Base-by-base conservation (phyloP, 2,113 vertebrate species). In the Dolichotis patagonum region DNA sequence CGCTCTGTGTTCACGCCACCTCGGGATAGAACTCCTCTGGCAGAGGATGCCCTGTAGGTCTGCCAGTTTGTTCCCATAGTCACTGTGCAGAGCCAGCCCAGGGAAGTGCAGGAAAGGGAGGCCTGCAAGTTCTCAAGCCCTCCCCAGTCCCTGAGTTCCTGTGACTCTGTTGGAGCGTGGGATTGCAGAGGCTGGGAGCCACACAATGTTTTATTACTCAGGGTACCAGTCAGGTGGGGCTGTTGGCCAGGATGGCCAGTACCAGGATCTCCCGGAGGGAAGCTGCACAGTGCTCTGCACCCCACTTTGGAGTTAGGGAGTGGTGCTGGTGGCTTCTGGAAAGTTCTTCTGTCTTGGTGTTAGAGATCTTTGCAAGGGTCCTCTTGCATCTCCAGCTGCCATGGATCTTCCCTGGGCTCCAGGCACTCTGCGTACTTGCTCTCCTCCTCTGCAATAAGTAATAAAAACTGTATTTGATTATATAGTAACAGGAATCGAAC, bases 381-480 rank as follows among this genome's bases (percentile, higher is more conserved):
- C 35, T 46, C 56, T 89, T 89, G 12, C 20, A 62, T 63, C 35
- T 75, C 43, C 35, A 46, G 13, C 14, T 38, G n/a, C 3, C 1
- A 63, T 77, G 9, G 69, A 32, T 78, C 58, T 90, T 41, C 78
- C 19, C 2, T 43, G 63, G 38, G 10, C 46, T 2, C 4, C n/a
- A 28, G 78, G 41, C 43, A 38, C 32, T 82, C 30, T 58, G 49
- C 52, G 52, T 93, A 58, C 24, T n/a, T 85, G 28, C 60, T 10
- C 4, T 35, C 30, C 12, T 81, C 11, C 26, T 63, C 13, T 9
- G 41, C 52, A 73, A 84, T 38, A n/a, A 81, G 82, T 83, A 84
- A 46, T 85, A 85, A 95, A 93, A 89, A 84, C 54, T 77, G 35
- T 85, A 13, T 94, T 38, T 92, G 83, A 90, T 4, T 52, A 52